Evolutionary conservation across 2,113 vertebrate species (phyloP).

Genomic region (Mormoops blainvillei): DNA sequence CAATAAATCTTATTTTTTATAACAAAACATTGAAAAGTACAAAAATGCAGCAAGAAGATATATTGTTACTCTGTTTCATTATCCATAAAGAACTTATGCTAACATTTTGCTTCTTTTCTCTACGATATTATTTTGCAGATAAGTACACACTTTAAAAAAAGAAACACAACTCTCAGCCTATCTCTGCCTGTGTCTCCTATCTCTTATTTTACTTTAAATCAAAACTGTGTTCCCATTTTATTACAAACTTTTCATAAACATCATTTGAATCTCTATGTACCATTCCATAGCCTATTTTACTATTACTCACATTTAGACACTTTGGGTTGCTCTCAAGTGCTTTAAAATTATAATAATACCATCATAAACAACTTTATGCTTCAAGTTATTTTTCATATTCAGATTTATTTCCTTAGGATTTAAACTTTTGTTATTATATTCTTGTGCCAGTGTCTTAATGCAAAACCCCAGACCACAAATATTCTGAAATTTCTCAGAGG

Average conservation of each 20-base stretch:
- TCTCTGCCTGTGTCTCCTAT: neutral
- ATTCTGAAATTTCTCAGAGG: neutral
- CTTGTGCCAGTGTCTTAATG: neutral
- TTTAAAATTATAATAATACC: slow-evolving; percentile 28
- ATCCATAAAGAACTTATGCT: neutral
- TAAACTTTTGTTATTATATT: neutral
- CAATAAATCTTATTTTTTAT: neutral
- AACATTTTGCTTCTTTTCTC: neutral
- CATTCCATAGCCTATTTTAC: neutral
- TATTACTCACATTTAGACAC: neutral
- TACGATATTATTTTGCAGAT: neutral
- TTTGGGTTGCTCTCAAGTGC: neutral
- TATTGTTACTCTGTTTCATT: neutral
- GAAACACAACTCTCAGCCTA: neutral
- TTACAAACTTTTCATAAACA: neutral
- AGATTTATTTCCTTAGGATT: neutral
- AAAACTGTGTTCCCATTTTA: neutral
- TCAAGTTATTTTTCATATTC: neutral
- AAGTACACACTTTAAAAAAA: neutral
- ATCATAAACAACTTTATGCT: neutral
- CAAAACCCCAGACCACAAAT: neutral
- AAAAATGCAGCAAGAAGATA: neutral
- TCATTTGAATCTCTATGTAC: neutral
- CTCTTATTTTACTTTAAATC: neutral
- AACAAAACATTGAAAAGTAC: neutral